A percentile compares a stretch with the other conserved stretches of the same genome.
phyloP scores from a whole-genome alignment of 2,888 invertebrate genomes.

The Zelleria hepariella region DNA sequence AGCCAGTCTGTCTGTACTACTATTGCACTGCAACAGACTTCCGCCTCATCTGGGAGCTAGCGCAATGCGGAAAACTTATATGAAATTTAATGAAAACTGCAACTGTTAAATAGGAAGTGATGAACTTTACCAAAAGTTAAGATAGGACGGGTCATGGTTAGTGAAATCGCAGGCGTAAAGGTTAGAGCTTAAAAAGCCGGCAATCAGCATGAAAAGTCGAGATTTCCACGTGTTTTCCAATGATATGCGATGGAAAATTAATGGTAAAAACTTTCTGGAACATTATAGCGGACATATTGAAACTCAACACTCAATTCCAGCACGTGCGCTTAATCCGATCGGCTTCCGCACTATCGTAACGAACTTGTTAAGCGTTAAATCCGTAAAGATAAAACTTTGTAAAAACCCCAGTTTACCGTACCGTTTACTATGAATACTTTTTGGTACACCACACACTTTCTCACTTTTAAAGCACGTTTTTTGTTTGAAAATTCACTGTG shows the following conservation, averaged over 20 bases:
- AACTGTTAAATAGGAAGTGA: neutral
- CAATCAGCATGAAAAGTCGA: neutral
- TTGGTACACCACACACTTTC: constrained; percentile 58
- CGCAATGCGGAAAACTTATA: constrained; percentile 1
- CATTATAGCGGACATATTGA: constrained; percentile 58
- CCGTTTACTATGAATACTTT: constrained; percentile 54
- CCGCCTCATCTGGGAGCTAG: neutral
- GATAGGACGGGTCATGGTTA: neutral
- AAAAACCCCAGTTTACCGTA: constrained; percentile 49
- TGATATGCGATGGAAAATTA: neutral
- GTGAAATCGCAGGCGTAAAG: neutral
- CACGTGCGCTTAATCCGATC: constrained; percentile 35
- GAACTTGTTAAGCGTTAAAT: constrained; percentile 23
- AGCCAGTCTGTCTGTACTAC: neutral
- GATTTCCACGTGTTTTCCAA: neutral
- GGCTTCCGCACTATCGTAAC: constrained; percentile 19
- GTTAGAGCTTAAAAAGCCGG: neutral
- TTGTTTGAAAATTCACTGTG: constrained; percentile 30
- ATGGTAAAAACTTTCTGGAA: constrained; percentile 37
- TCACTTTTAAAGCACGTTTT: constrained; percentile 41
- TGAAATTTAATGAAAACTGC: neutral
- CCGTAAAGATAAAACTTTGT: constrained; percentile 22
- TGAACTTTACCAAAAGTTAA: neutral
- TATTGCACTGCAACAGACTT: neutral
- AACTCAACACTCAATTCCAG: constrained; percentile 59